Percentiles rank a stretch among this genome's conserved stretches.
phyloP scores from a whole-genome alignment of 2,888 invertebrate genomes.

The Hirtodrosophila cameraria region DNA sequence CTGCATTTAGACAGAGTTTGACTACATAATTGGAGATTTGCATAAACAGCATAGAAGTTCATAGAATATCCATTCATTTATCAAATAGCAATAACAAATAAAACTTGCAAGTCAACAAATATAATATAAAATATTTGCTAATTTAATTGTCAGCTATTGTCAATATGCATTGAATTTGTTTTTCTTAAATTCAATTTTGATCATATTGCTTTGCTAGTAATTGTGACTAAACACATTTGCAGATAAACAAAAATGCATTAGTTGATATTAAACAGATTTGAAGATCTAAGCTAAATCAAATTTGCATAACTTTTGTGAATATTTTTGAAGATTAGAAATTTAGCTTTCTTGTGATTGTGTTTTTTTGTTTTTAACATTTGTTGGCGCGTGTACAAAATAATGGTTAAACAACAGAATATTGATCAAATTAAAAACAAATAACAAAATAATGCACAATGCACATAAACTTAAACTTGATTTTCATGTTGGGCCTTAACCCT shows the following conservation, averaged over 20 bases:
- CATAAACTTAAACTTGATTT: slow-evolving; percentile 73
- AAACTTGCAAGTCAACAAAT: background rate
- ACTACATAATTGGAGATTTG: slow-evolving; percentile 41
- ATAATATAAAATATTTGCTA: background rate
- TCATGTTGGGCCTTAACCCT: slow-evolving; percentile 55
- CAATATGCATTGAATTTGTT: slow-evolving; percentile 8
- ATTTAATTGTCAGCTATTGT: slow-evolving; percentile 14
- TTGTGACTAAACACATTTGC: background rate
- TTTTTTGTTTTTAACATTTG: background rate
- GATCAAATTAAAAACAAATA: background rate
- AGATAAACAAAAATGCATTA: slow-evolving; percentile 2
- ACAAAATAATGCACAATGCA: slow-evolving; percentile 23
- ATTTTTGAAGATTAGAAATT: slow-evolving; percentile 15
- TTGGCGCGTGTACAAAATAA: slow-evolving; percentile 25
- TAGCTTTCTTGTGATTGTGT: background rate
- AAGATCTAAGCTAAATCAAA: background rate
- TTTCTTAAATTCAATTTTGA: background rate
- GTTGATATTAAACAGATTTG: background rate
- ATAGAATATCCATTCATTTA: slow-evolving; percentile 35
- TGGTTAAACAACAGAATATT: slow-evolving; percentile 20
- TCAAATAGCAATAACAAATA: background rate
- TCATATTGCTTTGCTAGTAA: background rate
- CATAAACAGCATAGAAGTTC: slow-evolving; percentile 32
- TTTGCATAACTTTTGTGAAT: slow-evolving; percentile 18
- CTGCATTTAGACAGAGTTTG: slow-evolving; percentile 50